phyloP scores from a whole-genome alignment of 1,140 invertebrate species.

The Drosophila arawakana region DNA sequence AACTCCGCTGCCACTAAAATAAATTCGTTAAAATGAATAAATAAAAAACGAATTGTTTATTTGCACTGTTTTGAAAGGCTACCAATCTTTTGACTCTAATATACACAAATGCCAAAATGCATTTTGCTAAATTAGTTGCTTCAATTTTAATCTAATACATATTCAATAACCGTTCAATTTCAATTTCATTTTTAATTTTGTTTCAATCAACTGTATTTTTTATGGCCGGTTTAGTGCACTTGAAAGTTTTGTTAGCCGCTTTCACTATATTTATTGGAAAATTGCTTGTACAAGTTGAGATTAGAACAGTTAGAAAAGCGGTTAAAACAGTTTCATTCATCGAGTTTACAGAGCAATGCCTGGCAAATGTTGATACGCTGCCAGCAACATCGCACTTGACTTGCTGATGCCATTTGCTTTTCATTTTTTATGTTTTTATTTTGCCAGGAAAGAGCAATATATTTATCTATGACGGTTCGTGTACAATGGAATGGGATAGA shows the following conservation, averaged over 20 bases:
- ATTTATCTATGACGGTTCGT: not conserved
- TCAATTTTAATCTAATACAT: slow-evolving; percentile 45
- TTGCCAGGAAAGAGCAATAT: slow-evolving; percentile 3
- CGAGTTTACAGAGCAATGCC: slow-evolving; percentile 50
- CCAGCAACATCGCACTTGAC: slow-evolving; percentile 54
- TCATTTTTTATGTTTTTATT: slow-evolving; percentile 3
- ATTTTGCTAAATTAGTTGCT: slow-evolving; percentile 58
- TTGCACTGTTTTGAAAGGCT: slow-evolving; percentile 43
- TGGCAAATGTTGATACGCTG: slow-evolving; percentile 66
- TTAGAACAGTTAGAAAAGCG: slow-evolving; percentile 41
- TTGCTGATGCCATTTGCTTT: slow-evolving; percentile 35
- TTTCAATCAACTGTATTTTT: slow-evolving; percentile 67
- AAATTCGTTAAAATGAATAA: slow-evolving; percentile 53
- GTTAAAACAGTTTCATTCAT: slow-evolving; percentile 19
- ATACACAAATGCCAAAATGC: slow-evolving; percentile 44
- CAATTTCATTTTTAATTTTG: slow-evolving; percentile 53
- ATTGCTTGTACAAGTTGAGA: slow-evolving; percentile 44
- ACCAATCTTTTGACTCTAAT: slow-evolving; percentile 58
- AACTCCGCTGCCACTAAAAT: slow-evolving; percentile 39
- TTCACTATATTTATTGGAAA: slow-evolving; percentile 46
- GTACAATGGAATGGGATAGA: not conserved
- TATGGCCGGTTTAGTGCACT: slow-evolving; percentile 57
- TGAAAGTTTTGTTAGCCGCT: slow-evolving; percentile 26
- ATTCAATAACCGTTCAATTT: slow-evolving; percentile 41
- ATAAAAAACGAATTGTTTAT: slow-evolving; percentile 7